These are phyloP conservation scores for Drosophila kohkoa DNA, from an alignment of 1,140 invertebrate species.

Conservation along the genomic window DNA sequence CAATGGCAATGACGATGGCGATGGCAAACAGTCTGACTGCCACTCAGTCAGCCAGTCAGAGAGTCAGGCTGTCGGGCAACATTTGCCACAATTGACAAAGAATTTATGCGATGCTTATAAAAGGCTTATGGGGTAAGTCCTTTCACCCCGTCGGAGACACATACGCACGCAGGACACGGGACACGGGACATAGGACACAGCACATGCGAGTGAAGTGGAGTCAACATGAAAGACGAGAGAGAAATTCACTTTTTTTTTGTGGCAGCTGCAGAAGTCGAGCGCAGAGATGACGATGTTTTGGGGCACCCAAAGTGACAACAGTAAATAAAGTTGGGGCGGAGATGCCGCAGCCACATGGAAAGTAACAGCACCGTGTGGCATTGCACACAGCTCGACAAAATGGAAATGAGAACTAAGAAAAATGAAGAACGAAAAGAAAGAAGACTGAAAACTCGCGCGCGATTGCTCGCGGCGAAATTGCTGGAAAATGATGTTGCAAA, in stretches of 20 bases:
- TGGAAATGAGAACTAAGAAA: constrained; percentile 17
- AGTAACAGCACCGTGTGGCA: background rate
- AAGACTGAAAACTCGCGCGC: constrained; percentile 28
- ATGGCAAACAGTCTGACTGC: constrained; percentile 22
- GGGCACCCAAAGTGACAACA: constrained; percentile 46
- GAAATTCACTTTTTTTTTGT: constrained; percentile 70
- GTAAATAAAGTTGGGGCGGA: constrained; percentile 59
- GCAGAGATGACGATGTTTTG: constrained; percentile 36
- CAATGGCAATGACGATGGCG: constrained; percentile 45
- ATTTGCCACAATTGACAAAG: constrained; percentile 80
- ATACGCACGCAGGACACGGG: constrained; percentile 6
- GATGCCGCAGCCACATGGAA: constrained; percentile 6
- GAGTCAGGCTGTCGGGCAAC: constrained; percentile 24
- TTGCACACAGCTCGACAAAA: background rate
- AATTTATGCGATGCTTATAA: constrained; percentile 79
- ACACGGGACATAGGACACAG: background rate
- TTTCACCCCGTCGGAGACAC: constrained; percentile 50
- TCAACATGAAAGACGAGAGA: constrained; percentile 24
- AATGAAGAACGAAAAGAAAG: constrained; percentile 1
- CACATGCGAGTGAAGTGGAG: constrained; percentile 4
- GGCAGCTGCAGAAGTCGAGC: background rate
- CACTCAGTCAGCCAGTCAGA: constrained; percentile 1
- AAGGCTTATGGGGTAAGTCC: constrained; percentile 72
- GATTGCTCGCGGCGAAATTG: constrained; percentile 48
- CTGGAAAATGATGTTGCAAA: constrained; percentile 59